These are phyloP conservation scores for Oreohelix idahoensis DNA, from an alignment of 1,140 invertebrate species.

Conservation along the genomic window DNA sequence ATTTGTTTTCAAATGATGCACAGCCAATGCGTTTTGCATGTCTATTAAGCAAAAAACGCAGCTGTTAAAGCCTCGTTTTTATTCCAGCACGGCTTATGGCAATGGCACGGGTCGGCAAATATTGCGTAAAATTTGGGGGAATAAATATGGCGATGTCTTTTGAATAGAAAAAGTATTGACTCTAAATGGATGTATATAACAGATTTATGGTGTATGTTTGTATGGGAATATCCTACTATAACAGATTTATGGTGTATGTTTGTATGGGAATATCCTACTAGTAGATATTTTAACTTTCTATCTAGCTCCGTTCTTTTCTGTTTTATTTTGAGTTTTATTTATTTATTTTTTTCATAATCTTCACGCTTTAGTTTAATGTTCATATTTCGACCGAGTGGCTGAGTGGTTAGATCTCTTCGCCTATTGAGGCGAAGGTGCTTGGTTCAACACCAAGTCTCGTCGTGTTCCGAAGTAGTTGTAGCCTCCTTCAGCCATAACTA, in stretches of 20 bases:
- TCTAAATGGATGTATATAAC: too few relatives aligned
- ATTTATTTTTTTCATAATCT: too few relatives aligned
- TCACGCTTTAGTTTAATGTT: too few relatives aligned
- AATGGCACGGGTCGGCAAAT: not conserved
- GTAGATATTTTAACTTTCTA: not conserved
- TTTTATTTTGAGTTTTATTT: not conserved
- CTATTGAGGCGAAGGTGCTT: too few relatives aligned
- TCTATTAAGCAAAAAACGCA: constrained; percentile 10
- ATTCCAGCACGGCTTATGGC: not conserved
- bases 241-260: not conserved
- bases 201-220: not conserved
- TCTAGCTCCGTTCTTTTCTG: not conserved
- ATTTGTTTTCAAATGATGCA: constrained; percentile 8
- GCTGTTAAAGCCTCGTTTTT: not conserved
- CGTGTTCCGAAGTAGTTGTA: too few relatives aligned
- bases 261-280: not conserved
- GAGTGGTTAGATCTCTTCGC: too few relatives aligned
- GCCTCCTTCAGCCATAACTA: too few relatives aligned
- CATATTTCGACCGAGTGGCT: too few relatives aligned
- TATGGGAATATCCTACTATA: not conserved
- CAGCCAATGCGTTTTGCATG: not conserved
- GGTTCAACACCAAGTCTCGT: too few relatives aligned
- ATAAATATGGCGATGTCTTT: not conserved
- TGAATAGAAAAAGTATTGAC: not conserved
- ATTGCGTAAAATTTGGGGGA: not conserved